Conservation (phyloP, 2,113 vertebrate species). For the Lanius collurio region DNA sequence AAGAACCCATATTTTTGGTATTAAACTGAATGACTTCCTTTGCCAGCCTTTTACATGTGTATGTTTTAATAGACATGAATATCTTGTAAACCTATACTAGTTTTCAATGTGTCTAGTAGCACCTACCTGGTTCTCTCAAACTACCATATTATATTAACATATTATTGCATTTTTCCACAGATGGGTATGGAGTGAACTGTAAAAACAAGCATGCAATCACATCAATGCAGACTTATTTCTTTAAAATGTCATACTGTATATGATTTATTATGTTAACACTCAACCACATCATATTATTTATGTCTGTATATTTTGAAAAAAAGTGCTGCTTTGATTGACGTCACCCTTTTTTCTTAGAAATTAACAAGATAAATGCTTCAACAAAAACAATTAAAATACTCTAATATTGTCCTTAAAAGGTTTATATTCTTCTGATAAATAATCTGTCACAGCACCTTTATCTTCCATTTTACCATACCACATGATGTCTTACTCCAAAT, state of each 20-base stretch:
- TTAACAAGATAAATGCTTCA: slow-evolving; percentile 78
- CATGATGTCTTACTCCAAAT: slow-evolving; percentile 72
- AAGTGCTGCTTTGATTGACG: slow-evolving; percentile 82
- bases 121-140: slow-evolving; percentile 85
- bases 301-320: slow-evolving; percentile 82
- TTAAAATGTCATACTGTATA: slow-evolving; percentile 88
- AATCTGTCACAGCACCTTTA: slow-evolving; percentile 77
- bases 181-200: slow-evolving; percentile 80
- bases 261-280: slow-evolving; percentile 88
- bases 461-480: slow-evolving; percentile 70
- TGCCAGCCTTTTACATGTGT: slow-evolving; percentile 68
- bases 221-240: slow-evolving; percentile 87
- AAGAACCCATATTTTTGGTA: slow-evolving; percentile 73
- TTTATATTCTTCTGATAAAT: slow-evolving; percentile 80
- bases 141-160: slow-evolving; percentile 85
- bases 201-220: slow-evolving; percentile 88
- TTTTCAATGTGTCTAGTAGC: slow-evolving; percentile 83
- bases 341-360: slow-evolving; percentile 77
- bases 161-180: slow-evolving; percentile 88
- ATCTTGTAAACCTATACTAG: slow-evolving; percentile 83
- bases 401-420: slow-evolving; percentile 75
- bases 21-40: slow-evolving; percentile 71
- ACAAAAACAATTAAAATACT: slow-evolving; percentile 75
- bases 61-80: slow-evolving; percentile 77
- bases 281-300: slow-evolving; percentile 86